These are phyloP conservation scores for Armadillidium nasatum DNA, from an alignment of 1,140 invertebrate species.

Conservation along the genomic window DNA sequence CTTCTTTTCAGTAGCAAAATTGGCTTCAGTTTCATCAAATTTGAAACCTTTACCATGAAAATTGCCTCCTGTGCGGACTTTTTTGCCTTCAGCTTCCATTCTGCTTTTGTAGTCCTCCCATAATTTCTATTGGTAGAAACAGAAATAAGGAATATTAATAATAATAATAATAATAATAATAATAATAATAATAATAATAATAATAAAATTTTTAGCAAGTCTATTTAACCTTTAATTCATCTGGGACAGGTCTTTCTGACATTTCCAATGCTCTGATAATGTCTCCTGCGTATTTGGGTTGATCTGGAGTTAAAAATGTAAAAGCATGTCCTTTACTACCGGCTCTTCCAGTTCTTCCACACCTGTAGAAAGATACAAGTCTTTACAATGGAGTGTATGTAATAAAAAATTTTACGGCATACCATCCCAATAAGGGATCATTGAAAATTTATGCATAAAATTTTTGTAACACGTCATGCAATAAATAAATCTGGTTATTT, in stretches of 20 bases:
- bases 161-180: neutral
- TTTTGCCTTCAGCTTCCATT: constrained; percentile 65
- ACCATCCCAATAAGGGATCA: too few relatives aligned
- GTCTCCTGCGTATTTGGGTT: constrained; percentile 88
- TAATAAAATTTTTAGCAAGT: constrained; percentile 9
- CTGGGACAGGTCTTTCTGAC: constrained; percentile 69
- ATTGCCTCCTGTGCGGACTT: constrained; percentile 82
- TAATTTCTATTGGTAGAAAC: constrained; percentile 30
- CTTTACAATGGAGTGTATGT: too few relatives aligned
- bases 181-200: neutral
- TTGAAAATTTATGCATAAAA: too few relatives aligned
- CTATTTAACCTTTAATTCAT: constrained; percentile 57
- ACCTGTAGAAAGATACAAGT: constrained; percentile 17
- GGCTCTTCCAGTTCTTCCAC: constrained; percentile 66
- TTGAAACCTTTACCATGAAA: constrained; percentile 98
- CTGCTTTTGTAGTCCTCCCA: constrained; percentile 44
- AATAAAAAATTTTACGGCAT: too few relatives aligned
- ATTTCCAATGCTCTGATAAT: constrained; percentile 84
- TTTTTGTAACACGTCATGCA: too few relatives aligned
- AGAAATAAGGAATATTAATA: neutral
- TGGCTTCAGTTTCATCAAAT: constrained; percentile 97
- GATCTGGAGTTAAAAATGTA: constrained; percentile 94
- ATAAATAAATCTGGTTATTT: too few relatives aligned
- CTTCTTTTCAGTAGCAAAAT: constrained; percentile 90
- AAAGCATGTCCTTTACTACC: constrained; percentile 96